Percentiles rank a stretch among this genome's conserved stretches.
Evolutionary conservation across 2,888 invertebrate species (phyloP).

Genomic region (Pardosa pseudoannulata): DNA sequence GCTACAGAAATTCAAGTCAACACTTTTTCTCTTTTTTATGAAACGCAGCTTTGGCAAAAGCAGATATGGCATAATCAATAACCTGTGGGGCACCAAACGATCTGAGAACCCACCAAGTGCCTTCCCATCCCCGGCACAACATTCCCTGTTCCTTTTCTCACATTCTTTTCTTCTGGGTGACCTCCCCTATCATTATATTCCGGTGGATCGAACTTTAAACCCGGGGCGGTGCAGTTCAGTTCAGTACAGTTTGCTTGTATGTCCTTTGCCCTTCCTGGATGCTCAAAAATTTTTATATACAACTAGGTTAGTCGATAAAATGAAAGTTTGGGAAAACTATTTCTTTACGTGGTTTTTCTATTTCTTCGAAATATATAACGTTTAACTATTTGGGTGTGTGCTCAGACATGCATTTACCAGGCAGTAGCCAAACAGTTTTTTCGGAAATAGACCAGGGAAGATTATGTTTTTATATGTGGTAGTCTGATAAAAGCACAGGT

Average conservation of each 20-base stretch:
- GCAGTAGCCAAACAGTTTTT: no score
- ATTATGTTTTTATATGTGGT: no score
- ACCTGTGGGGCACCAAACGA: slow-evolving; percentile 57
- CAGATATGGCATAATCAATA: slow-evolving; percentile 57
- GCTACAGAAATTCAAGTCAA: slow-evolving; percentile 1
- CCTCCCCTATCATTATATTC: slow-evolving; percentile 47
- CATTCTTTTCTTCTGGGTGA: slow-evolving; percentile 37
- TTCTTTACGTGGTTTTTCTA: no score
- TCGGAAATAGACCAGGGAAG: no score
- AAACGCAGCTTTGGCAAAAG: background rate
- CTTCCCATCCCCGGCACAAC: slow-evolving; percentile 8
- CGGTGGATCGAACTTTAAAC: slow-evolving; percentile 45
- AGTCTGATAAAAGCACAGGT: no score
- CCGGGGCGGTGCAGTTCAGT: slow-evolving; percentile 18
- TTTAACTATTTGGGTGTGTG: no score
- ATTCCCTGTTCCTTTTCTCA: background rate
- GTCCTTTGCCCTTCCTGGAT: background rate
- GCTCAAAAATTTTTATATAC: background rate
- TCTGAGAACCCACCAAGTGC: slow-evolving; percentile 17
- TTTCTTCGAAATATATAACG: no score
- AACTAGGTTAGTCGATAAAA: slow-evolving; percentile 4
- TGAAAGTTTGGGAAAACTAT: background rate
- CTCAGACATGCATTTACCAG: no score
- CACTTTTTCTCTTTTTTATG: background rate
- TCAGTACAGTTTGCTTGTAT: background rate